Evolutionary conservation across 2,113 vertebrate species (phyloP).

Genomic region (Pagrus major): DNA sequence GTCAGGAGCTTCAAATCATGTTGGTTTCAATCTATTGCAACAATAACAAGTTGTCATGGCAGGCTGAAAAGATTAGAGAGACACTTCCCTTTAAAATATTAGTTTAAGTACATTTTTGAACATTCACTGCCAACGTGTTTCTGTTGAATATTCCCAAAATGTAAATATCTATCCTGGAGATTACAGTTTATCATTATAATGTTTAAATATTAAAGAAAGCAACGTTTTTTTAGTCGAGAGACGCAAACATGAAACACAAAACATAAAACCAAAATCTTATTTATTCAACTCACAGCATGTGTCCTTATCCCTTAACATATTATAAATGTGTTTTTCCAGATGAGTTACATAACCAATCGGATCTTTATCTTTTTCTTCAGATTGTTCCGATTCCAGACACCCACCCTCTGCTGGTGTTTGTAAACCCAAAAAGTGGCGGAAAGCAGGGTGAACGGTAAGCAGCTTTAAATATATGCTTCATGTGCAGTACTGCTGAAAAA

Average conservation of each 20-base stretch:
- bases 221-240: not conserved
- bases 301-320: not conserved
- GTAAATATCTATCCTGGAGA: not conserved
- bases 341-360: not conserved
- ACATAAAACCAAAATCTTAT: too few species aligned
- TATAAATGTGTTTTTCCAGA: not conserved
- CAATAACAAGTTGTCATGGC: not conserved
- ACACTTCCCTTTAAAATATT: not conserved
- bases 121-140: not conserved
- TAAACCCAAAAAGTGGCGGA: conserved; percentile 95
- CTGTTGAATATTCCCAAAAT: not conserved
- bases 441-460: conserved; percentile 92
- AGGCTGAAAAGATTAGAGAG: not conserved
- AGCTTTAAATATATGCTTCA: not conserved
- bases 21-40: not conserved
- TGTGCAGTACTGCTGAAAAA: too few species aligned
- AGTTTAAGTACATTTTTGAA: too few species aligned
- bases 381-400: conserved; percentile 85
- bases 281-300: not conserved
- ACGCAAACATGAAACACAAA: too few species aligned
- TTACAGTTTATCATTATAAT: not conserved
- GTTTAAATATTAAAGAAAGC: not conserved
- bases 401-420: conserved; percentile 92
- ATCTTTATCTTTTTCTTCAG: conserved; percentile 70
- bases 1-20: not conserved